These are phyloP conservation scores for Parapsyche elsis DNA, from an alignment of 1,140 invertebrate species.

Conservation along the genomic window DNA sequence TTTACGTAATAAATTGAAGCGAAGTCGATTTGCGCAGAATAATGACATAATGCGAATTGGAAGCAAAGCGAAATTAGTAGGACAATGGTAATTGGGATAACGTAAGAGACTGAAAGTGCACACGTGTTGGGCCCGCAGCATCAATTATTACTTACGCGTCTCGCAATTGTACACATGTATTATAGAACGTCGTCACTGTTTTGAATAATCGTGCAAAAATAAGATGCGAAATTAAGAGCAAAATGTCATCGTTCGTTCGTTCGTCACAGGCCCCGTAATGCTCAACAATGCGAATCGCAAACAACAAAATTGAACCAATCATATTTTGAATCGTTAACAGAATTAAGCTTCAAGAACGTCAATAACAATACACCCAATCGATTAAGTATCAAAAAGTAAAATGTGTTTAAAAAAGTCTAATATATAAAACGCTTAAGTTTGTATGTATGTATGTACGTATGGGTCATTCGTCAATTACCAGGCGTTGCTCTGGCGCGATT, in stretches of 20 bases:
- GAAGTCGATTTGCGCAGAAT: neutral
- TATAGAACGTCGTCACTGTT: neutral
- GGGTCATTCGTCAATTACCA: too few relatives aligned
- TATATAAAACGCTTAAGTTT: too few relatives aligned
- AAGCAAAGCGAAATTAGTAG: neutral
- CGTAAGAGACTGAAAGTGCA: conserved; percentile 5
- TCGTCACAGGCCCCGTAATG: too few relatives aligned
- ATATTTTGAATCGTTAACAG: too few relatives aligned
- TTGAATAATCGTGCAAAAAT: conserved; percentile 7
- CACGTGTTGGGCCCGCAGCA: conserved; percentile 33
- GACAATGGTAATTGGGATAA: conserved; percentile 19
- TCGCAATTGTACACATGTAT: neutral
- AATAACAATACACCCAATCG: neutral
- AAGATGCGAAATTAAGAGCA: neutral
- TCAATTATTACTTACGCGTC: conserved; percentile 1
- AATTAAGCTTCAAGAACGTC: too few relatives aligned
- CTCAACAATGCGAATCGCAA: too few relatives aligned
- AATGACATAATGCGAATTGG: conserved; percentile 22
- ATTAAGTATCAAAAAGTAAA: too few relatives aligned
- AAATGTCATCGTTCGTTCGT: too few relatives aligned
- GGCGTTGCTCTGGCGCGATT: too few relatives aligned
- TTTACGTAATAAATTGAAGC: neutral
- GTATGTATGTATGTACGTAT: too few relatives aligned
- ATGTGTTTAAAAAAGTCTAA: too few relatives aligned
- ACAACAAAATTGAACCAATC: too few relatives aligned